phyloP scores from a whole-genome alignment of 2,113 vertebrate genomes.

The Synchiropus splendidus region DNA sequence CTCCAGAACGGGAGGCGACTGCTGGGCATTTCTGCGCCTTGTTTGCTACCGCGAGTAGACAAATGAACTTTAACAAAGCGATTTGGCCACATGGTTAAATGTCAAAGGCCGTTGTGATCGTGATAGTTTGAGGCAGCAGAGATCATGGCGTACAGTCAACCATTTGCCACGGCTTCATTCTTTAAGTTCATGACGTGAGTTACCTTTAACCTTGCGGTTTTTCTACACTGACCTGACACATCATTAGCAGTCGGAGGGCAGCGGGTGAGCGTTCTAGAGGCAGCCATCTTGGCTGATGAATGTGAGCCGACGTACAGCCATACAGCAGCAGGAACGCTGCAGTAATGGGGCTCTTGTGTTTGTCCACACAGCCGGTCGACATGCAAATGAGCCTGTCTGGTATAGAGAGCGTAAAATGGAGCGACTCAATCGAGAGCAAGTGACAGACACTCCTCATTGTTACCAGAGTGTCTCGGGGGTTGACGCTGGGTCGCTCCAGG shows the following conservation, averaged over 20 bases:
- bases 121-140: conserved; percentile 5
- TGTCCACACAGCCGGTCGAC: conserved; percentile 32
- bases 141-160: conserved; percentile 5
- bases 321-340: no score
- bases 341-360: conserved; percentile 6
- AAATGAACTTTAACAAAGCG: conserved; percentile 7
- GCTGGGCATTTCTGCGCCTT: conserved; percentile 7
- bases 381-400: conserved; percentile 31
- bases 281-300: no score
- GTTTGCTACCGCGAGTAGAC: background rate
- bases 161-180: conserved; percentile 8
- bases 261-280: no score
- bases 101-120: conserved; percentile 10
- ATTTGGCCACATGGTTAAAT: conserved; percentile 9
- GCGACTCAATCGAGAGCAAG: conserved; percentile 2
- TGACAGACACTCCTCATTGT: conserved; percentile 30
- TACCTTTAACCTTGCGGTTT: conserved; percentile 14
- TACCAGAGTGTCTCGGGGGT: conserved; percentile 37
- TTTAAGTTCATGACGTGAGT: conserved; percentile 11
- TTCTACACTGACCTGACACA: no score
- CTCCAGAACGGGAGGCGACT: conserved; percentile 5
- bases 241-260: background rate
- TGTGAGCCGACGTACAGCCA: background rate
- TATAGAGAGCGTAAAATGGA: conserved; percentile 7
- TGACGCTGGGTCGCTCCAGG: conserved; percentile 31